phyloP scores from a whole-genome alignment of 1,140 invertebrate genomes.

The Lutraria rhynchaena region DNA sequence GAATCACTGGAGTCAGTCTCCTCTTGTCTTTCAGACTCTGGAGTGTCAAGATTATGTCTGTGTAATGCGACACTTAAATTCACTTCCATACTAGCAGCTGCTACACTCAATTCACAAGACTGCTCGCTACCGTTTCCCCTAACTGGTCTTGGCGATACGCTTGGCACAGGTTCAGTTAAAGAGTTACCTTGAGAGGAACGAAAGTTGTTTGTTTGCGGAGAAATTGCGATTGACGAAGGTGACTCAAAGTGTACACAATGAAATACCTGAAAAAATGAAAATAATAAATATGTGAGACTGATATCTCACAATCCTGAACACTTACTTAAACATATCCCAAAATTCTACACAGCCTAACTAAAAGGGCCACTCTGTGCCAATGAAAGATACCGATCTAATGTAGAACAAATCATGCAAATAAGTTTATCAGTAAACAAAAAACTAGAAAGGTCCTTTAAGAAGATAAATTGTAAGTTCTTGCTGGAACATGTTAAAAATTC shows the following conservation, averaged over 20 bases:
- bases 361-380: background rate
- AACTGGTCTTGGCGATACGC: background rate
- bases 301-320: too few species aligned
- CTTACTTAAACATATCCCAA: too few species aligned
- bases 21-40: conserved; percentile 49
- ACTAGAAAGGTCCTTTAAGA: too few species aligned
- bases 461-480: too few species aligned
- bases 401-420: background rate
- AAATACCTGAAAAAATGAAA: conserved; percentile 91
- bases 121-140: background rate
- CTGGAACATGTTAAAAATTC: too few species aligned
- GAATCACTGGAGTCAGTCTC: background rate
- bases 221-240: conserved; percentile 9
- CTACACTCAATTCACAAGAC: background rate
- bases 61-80: conserved; percentile 34
- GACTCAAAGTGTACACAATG: conserved; percentile 98
- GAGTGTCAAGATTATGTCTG: conserved; percentile 14
- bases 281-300: too few species aligned
- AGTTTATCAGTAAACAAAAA: background rate
- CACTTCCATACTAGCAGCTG: conserved; percentile 47
- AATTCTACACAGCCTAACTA: background rate
- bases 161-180: background rate
- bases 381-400: background rate
- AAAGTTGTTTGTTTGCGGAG: background rate
- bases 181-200: background rate